Conservation (phyloP, 2,888 invertebrate genomes). For the Scrobipalpa atriplicella region DNA sequence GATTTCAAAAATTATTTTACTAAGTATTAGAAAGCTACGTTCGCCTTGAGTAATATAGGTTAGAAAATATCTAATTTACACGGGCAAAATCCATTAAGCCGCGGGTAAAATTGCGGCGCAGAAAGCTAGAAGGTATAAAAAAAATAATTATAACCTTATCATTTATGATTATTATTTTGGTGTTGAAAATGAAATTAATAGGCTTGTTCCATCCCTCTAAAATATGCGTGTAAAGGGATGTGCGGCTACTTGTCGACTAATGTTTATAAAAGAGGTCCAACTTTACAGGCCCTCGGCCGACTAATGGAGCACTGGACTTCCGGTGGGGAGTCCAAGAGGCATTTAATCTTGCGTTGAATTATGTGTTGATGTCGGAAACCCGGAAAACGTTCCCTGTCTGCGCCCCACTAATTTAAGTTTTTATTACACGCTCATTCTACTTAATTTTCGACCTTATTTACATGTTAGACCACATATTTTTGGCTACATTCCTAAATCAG, state of each 20-base stretch:
- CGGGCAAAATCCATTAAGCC: too few species aligned
- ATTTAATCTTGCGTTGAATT: slow-evolving; percentile 79
- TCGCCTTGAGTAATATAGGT: too few species aligned
- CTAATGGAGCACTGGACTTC: slow-evolving; percentile 72
- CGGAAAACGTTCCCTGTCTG: slow-evolving; percentile 70
- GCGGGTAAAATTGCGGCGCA: too few species aligned
- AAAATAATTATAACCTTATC: too few species aligned
- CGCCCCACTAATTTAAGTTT: slow-evolving; percentile 69
- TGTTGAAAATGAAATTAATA: neutral
- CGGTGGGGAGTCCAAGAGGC: slow-evolving; percentile 72
- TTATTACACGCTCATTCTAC: slow-evolving; percentile 56
- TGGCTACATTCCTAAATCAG: neutral
- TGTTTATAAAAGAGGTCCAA: slow-evolving; percentile 55
- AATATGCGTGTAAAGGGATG: slow-evolving; percentile 18
- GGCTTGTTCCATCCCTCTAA: neutral
- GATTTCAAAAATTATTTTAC: too few species aligned
- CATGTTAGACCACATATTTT: slow-evolving; percentile 6
- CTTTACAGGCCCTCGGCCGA: slow-evolving; percentile 57
- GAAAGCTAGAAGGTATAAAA: too few species aligned
- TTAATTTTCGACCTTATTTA: slow-evolving; percentile 48
- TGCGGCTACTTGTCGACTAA: slow-evolving; percentile 38
- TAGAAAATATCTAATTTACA: too few species aligned
- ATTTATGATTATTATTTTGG: too few species aligned
- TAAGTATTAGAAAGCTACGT: too few species aligned
- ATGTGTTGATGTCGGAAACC: slow-evolving; percentile 75